Evolutionary conservation across 2,888 invertebrate genomes (phyloP), one percentile per base, ranked within the genome.

Genomic region (Aproaerema taeniolella): DNA sequence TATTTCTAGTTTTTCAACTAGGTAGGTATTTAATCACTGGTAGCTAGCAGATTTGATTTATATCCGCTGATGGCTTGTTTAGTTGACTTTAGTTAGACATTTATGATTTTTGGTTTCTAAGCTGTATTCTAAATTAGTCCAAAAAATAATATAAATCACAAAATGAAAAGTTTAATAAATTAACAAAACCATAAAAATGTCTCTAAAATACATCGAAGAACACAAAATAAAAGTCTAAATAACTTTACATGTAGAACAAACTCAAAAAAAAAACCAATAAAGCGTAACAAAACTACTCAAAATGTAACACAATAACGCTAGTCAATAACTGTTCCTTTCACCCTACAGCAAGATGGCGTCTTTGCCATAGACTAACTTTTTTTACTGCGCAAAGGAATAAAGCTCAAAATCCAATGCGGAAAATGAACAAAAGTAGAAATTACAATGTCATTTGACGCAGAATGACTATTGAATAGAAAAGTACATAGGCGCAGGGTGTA

Each of bases 401-500:
- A 58, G 67, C 53, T 51, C 43, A 70, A 58, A 73, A 57, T 76
- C 51, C 55, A 50, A 58, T 51, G 45, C 52, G 58, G 45, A 53
- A 43, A 53, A 52, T 50, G 10, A 50, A 47, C 42, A 37, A 43
- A 43, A 47, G 49, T 39, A 38, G 36, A 47, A 45, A 76, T 78
- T 71, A 74, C 70, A 73, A 67, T 67, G 65, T 68, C 67, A 67
- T 64, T 72, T 66, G 62, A 69, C 62, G 71, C 73, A 61, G 62
- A 61, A 64, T 60, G 50, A 57, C 58, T 60, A 67, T 68, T 65
- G 67, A 64, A 64, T 61, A 76, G 77, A 77, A 75, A 79, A 63
- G 69, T 67, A 77, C 61, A 74, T 80, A 69, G 73, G 61, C 59
- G 67, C 65, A 55, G 68, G 80, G 83, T 80, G 77, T 83, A 80